Base-by-base conservation (phyloP, 2,888 invertebrate genomes). In the Drosophila kanekoi region DNA sequence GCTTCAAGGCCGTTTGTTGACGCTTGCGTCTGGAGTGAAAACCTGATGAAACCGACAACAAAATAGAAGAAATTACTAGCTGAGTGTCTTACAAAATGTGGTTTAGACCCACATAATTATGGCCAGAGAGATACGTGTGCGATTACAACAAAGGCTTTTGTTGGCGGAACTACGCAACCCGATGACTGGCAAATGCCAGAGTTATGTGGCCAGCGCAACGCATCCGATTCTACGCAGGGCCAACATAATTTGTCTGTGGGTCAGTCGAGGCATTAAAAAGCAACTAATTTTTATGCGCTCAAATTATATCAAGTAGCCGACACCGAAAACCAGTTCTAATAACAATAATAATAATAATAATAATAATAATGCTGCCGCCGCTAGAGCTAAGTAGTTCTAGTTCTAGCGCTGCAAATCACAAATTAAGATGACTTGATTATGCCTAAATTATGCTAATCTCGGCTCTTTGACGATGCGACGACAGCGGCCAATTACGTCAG, bases 401-500 rank as follows among this genome's bases (percentile, higher is more conserved):
- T 72, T 81, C 75, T 79, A 47, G 65, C 72, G 38, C 49, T 59
- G 40, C 51, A 65, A 72, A 70, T 70, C 57, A 66, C 38, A 44
- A 63, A 75, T 72, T 61, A 16, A 45, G 44, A 68, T 66, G 65
- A 70, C 65, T 81, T 81, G 77, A 77, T 79, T 72, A 77, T 72
- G 79, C 37, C 48, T 40, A 52, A 59, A 48, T 61, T 77, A 81
- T 81, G 81, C 53, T 59, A 81, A 81, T 81, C 13, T 8, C 32
- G 2, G 32, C 51, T 63, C 63, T 76, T 79, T 66, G 64, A 66
- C 61, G 48, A 53, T 47, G 72, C 72, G 76, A 72, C 68, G 76
- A 65, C 61, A 69, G 72, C 61, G 48, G 40, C 51, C 57, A 70
- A 81, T 81, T 78, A 81, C 78, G 81, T 81, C 82, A 71, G 65